Conservation (phyloP, 2,113 vertebrate species). For the Channa maculata region DNA sequence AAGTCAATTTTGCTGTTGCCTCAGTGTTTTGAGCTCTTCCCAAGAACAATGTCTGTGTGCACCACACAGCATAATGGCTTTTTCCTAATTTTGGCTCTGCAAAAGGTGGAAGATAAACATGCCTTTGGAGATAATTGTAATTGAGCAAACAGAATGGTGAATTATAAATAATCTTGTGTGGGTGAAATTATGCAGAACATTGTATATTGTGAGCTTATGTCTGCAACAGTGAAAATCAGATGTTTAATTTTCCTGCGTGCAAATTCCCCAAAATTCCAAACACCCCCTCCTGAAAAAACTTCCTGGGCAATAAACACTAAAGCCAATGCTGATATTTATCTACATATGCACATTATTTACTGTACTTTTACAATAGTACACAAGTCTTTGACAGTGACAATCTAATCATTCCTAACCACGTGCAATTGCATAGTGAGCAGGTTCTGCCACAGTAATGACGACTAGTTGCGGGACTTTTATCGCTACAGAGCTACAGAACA, state of each 20-base stretch:
- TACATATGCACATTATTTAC: conserved; percentile 61
- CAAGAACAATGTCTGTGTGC: conserved; percentile 47
- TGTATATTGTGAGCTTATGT: conserved; percentile 2
- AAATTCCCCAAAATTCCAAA: conserved; percentile 25
- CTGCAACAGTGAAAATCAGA: conserved; percentile 33
- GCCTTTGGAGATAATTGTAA: conserved; percentile 49
- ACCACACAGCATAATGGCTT: conserved; percentile 17
- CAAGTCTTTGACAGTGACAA: conserved; percentile 44
- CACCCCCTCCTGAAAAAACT: conserved; percentile 3
- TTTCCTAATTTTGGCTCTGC: conserved; percentile 51
- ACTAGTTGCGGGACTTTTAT: conserved; percentile 22
- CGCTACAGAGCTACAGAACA: conserved; percentile 12
- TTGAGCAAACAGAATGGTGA: conserved; percentile 41
- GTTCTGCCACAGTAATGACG: conserved; percentile 24
- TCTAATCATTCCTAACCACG: conserved; percentile 43
- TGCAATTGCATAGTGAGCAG: conserved; percentile 70
- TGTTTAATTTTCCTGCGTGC: conserved; percentile 32
- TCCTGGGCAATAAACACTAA: conserved; percentile 27
- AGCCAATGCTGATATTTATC: conserved; percentile 45
- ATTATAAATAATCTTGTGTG: conserved; percentile 56
- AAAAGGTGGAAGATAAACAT: conserved; percentile 46
- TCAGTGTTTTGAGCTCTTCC: conserved; percentile 35
- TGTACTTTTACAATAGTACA: conserved; percentile 59
- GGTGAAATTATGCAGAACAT: conserved; percentile 39
- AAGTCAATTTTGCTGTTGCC: conserved; percentile 49